phyloP scores from a whole-genome alignment of 35 echinoderm and acorn worm genomes.

The Strongylocentrotus purpuratus region DNA sequence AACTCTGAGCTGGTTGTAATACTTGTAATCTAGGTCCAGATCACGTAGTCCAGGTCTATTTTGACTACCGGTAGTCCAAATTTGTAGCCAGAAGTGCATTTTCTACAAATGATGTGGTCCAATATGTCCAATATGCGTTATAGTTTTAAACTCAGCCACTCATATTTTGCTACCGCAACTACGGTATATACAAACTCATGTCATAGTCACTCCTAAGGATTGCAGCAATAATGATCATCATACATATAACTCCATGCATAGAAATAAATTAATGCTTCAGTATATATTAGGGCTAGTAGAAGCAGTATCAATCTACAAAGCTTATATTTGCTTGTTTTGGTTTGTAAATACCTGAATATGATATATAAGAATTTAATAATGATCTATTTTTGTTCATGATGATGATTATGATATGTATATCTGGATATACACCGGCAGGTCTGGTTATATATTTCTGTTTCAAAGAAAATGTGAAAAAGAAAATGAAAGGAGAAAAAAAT shows the following conservation, averaged over 20 bases:
- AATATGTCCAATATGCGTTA: too few species aligned
- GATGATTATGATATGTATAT: constrained; percentile 33
- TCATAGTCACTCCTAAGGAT: too few species aligned
- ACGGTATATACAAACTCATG: too few species aligned
- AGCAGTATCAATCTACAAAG: background rate
- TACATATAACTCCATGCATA: background rate
- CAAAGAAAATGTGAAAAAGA: constrained; percentile 23
- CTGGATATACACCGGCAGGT: constrained; percentile 31
- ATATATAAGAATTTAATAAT: constrained; percentile 4
- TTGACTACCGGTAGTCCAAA: too few species aligned
- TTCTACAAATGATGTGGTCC: background rate
- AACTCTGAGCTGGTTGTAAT: too few species aligned
- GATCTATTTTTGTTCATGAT: constrained; percentile 20
- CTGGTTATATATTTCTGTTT: constrained; percentile 26
- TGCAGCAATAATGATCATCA: too few species aligned
- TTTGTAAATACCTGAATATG: constrained; percentile 13
- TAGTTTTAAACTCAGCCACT: too few species aligned
- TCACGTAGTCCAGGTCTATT: too few species aligned
- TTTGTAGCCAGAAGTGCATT: background rate
- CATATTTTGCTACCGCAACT: too few species aligned
- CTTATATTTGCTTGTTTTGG: background rate
- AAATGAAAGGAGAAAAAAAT: background rate
- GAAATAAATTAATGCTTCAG: background rate
- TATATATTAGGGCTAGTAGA: background rate
- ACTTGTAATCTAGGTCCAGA: too few species aligned